Conservation (phyloP, 2,888 invertebrate genomes). For the Phyto melanocephala region DNA sequence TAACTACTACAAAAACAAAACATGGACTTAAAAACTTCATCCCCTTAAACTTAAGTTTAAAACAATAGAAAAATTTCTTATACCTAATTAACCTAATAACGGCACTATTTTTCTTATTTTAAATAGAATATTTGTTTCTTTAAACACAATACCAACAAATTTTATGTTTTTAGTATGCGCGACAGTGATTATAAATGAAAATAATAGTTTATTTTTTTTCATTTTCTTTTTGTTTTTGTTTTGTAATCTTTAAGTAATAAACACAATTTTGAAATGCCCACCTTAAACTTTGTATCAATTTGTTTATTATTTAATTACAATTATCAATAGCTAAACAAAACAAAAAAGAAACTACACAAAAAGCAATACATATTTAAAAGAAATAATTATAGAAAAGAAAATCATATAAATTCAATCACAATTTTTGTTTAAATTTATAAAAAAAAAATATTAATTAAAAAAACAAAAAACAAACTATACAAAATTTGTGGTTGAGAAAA, state of each 20-base stretch:
- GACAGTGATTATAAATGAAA: conserved; percentile 52
- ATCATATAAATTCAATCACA: conserved; percentile 24
- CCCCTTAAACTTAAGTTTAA: conserved; percentile 11
- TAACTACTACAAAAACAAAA: too few species aligned
- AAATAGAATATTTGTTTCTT: neutral
- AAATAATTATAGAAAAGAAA: conserved; percentile 10
- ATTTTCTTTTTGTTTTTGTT: neutral
- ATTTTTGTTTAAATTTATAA: conserved; percentile 5
- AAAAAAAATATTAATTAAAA: too few species aligned
- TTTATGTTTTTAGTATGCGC: too few species aligned
- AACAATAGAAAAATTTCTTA: conserved; percentile 23
- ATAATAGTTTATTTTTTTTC: conserved; percentile 2
- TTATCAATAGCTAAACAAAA: conserved; percentile 9
- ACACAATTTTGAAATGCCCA: conserved; percentile 52
- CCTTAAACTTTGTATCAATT: conserved; percentile 57
- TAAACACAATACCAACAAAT: neutral
- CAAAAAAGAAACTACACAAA: conserved; percentile 49
- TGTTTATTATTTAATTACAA: conserved; percentile 46
- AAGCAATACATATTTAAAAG: conserved; percentile 56
- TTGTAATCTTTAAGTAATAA: conserved; percentile 15
- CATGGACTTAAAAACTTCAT: too few species aligned
- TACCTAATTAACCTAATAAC: neutral
- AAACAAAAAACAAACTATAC: too few species aligned
- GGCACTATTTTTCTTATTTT: neutral
- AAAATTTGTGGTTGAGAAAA: conserved; percentile 66